Evolutionary conservation across 1,140 invertebrate species (phyloP).

Genomic region (Neodiprion virginianus): DNA sequence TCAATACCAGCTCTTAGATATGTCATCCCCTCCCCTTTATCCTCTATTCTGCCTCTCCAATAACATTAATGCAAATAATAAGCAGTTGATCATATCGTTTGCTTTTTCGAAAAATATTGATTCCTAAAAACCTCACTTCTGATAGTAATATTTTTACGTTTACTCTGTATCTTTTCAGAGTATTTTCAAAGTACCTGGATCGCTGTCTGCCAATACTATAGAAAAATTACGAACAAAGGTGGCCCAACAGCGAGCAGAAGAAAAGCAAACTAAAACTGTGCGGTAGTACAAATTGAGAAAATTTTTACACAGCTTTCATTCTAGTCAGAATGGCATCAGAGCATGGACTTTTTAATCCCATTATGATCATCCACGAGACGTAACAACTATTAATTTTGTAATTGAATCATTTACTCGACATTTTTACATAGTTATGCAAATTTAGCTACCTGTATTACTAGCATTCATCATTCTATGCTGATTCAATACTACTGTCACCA

Average conservation of each 20-base stretch:
- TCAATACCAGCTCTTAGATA: no score
- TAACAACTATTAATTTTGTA: slow-evolving; percentile 18
- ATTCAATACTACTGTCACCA: slow-evolving; percentile 27
- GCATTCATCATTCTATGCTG: slow-evolving; percentile 18
- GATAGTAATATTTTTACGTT: no score
- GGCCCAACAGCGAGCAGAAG: slow-evolving; percentile 61
- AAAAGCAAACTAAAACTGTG: slow-evolving; percentile 45
- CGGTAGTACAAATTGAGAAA: slow-evolving; percentile 46
- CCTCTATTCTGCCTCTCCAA: not conserved
- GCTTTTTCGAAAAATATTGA: slow-evolving; percentile 21
- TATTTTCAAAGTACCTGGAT: slow-evolving; percentile 80
- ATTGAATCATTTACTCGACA: slow-evolving; percentile 16
- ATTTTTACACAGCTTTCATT: slow-evolving; percentile 30
- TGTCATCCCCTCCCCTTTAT: no score
- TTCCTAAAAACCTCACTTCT: no score
- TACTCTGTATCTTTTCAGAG: slow-evolving; percentile 65
- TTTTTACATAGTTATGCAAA: slow-evolving; percentile 29
- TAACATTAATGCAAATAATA: slow-evolving; percentile 5
- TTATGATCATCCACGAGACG: not conserved
- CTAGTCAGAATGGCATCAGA: slow-evolving; percentile 52
- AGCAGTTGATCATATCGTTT: slow-evolving; percentile 18
- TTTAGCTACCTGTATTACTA: slow-evolving; percentile 23
- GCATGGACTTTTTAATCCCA: slow-evolving; percentile 38
- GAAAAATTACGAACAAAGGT: slow-evolving; percentile 67
- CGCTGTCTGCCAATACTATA: slow-evolving; percentile 71